phyloP scores from a whole-genome alignment of 2,888 invertebrate species.

The Taphrorychus bicolor region DNA sequence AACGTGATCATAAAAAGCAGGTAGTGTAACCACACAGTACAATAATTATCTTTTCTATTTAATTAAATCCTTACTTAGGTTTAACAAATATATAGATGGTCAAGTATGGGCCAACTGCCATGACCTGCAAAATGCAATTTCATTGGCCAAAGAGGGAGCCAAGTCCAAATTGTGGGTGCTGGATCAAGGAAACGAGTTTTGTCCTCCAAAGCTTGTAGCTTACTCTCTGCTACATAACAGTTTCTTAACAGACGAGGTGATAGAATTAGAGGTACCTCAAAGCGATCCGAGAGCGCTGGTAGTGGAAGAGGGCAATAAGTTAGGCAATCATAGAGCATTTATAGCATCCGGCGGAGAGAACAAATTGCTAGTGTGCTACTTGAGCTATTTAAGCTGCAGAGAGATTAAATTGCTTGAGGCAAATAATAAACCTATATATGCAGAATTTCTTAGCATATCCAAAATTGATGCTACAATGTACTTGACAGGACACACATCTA shows the following conservation, averaged over 20 bases:
- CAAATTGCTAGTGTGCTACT: constrained; percentile 49
- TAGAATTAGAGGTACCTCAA: constrained; percentile 44
- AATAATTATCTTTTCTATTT: not conserved
- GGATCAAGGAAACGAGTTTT: constrained; percentile 56
- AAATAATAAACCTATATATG: constrained; percentile 43
- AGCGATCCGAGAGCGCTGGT: constrained; percentile 52
- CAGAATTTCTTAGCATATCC: constrained; percentile 55
- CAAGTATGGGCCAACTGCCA: constrained; percentile 52
- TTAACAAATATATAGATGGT: constrained; percentile 33
- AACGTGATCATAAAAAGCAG: constrained; percentile 30
- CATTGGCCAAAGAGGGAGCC: constrained; percentile 55
- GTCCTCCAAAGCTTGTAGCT: constrained; percentile 58
- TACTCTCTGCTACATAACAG: constrained; percentile 56
- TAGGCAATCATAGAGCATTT: constrained; percentile 52
- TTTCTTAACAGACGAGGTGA: constrained; percentile 45
- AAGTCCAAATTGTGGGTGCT: constrained; percentile 60
- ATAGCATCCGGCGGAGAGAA: constrained; percentile 55
- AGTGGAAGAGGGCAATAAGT: constrained; percentile 45
- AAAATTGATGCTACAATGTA: constrained; percentile 52
- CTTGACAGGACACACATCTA: constrained; percentile 51
- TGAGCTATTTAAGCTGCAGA: constrained; percentile 54
- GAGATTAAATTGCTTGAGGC: constrained; percentile 47
- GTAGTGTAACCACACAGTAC: constrained; percentile 9
- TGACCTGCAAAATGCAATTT: constrained; percentile 56
- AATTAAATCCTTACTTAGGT: not conserved